phyloP scores from a whole-genome alignment of 2,888 invertebrate genomes.

The Branchipolynoe longqiensis region DNA sequence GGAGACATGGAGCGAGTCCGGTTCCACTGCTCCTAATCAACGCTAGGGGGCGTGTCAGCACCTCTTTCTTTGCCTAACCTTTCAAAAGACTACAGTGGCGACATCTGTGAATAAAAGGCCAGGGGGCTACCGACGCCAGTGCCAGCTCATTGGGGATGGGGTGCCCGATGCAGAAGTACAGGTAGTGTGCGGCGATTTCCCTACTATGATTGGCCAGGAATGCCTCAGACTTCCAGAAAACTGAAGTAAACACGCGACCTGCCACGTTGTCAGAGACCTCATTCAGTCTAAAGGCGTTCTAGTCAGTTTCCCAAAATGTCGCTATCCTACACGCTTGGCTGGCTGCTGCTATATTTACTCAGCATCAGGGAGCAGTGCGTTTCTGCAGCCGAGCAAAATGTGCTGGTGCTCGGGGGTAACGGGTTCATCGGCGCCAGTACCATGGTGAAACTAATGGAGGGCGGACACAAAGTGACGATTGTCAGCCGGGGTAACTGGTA shows the following conservation, averaged over 20 bases:
- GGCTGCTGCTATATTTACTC: not conserved
- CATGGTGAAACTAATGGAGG: slow-evolving; percentile 77
- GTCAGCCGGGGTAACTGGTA: slow-evolving; percentile 83
- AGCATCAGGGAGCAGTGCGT: not conserved
- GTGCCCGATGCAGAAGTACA: not conserved
- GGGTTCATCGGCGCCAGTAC: slow-evolving; percentile 82
- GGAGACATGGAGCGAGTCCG: not conserved
- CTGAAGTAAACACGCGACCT: slow-evolving; percentile 1
- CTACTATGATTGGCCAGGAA: slow-evolving; percentile 5
- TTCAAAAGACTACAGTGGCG: too few relatives aligned
- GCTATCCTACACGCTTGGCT: not conserved
- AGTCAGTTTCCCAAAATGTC: not conserved
- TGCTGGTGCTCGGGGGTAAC: slow-evolving; percentile 82
- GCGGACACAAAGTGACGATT: slow-evolving; percentile 76
- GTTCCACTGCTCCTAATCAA: not conserved
- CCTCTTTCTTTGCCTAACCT: not conserved
- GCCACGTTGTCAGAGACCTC: slow-evolving; percentile 39
- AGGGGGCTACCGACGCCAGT: not conserved
- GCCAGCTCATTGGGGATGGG: not conserved
- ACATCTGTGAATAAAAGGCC: not conserved
- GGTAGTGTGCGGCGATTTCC: not conserved
- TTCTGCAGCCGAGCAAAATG: slow-evolving; percentile 44
- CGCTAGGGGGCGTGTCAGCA: not conserved
- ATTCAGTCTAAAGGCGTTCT: not conserved
- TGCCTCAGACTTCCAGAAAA: slow-evolving; percentile 23